These are phyloP conservation scores for Ascaphus truei DNA, from an alignment of 2,113 vertebrate species.

Conservation along the genomic window DNA sequence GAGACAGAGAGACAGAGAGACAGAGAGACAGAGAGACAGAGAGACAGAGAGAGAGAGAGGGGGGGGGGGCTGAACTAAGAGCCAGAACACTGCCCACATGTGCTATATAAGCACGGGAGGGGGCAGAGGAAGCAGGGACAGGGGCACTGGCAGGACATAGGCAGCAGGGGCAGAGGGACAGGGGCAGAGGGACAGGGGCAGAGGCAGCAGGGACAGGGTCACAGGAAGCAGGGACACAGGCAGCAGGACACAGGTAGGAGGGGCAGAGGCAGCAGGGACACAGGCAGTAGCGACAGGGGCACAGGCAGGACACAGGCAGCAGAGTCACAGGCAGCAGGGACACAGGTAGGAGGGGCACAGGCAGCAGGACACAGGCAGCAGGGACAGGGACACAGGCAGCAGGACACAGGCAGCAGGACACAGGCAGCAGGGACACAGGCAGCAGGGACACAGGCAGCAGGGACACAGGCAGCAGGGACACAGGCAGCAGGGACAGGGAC, in stretches of 20 bases:
- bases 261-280: constrained; percentile 38
- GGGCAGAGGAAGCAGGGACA: no score
- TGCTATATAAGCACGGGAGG: constrained; percentile 34
- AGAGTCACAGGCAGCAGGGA: constrained; percentile 35
- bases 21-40: no score
- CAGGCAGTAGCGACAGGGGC: constrained; percentile 37
- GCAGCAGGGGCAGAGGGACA: constrained; percentile 38
- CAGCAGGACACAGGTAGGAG: constrained; percentile 37
- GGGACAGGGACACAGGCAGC: constrained; percentile 37
- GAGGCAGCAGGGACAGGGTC: constrained; percentile 39
- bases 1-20: no score
- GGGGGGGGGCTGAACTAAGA: constrained; percentile 66
- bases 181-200: constrained; percentile 29
- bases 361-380: constrained; percentile 23
- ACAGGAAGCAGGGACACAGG: constrained; percentile 29
- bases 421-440: constrained; percentile 30
- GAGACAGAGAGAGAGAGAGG: constrained; percentile 94
- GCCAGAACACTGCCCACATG: constrained; percentile 46
- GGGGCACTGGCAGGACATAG: constrained; percentile 37
- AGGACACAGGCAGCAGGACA: constrained; percentile 33
- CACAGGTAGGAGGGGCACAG: constrained; percentile 31
- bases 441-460: constrained; percentile 36
- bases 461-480: constrained; percentile 32
- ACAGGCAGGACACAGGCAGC: constrained; percentile 32
- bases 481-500: constrained; percentile 31